Percentiles rank a stretch among this genome's conserved stretches.
These are phyloP conservation scores for Phengaris alcon DNA, from an alignment of 2,888 invertebrate genomes.

Conservation along the genomic window DNA sequence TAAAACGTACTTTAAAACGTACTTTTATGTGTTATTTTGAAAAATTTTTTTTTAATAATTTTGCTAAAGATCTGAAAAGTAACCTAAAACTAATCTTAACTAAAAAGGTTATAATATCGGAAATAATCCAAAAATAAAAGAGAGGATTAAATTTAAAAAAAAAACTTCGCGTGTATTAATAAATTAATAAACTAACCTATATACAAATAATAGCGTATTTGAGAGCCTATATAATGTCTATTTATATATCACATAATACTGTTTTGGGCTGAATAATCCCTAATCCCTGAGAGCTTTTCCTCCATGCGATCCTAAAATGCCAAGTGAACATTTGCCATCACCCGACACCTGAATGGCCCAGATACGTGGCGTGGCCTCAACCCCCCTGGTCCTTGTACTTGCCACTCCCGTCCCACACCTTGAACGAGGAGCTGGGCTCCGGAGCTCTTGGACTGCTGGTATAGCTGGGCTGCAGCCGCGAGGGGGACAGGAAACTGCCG, in stretches of 20 bases:
- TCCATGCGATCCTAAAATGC: constrained; percentile 41
- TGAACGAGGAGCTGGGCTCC: constrained; percentile 63
- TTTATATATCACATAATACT: constrained; percentile 39
- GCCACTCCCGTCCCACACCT: constrained; percentile 59
- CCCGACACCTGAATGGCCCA: constrained; percentile 58
- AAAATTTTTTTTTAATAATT: not conserved
- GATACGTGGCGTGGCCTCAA: constrained; percentile 52
- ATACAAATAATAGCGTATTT: constrained; percentile 50
- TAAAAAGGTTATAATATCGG: constrained; percentile 43
- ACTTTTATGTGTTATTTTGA: not conserved
- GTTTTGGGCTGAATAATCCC: not conserved
- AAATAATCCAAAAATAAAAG: constrained; percentile 44
- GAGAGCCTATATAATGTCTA: constrained; percentile 40
- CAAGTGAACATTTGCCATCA: constrained; percentile 52
- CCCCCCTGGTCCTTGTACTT: constrained; percentile 66
- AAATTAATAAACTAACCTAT: constrained; percentile 52
- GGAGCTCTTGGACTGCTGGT: constrained; percentile 69
- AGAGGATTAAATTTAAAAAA: constrained; percentile 48
- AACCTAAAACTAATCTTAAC: constrained; percentile 25
- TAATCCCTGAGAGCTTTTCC: not conserved
- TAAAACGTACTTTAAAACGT: no score
- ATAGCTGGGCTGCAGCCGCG: constrained; percentile 63
- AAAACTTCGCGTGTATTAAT: constrained; percentile 66
- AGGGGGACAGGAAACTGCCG: constrained; percentile 68
- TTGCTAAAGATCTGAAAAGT: not conserved